Conservation (phyloP, 2,888 invertebrate genomes). For the Drosophila mercatorum region DNA sequence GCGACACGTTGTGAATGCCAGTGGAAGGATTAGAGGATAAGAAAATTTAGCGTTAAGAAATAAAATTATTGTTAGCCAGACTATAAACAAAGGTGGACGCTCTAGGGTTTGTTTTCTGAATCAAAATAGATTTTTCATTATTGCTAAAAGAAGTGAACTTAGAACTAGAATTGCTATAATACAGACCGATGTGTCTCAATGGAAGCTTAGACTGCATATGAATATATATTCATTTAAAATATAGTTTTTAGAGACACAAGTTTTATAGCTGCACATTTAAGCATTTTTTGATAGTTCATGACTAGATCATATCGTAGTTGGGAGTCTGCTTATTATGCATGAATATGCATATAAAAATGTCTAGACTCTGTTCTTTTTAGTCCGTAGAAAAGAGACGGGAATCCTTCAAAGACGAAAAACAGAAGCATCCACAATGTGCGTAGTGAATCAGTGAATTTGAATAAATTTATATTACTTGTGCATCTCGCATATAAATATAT, state of each 20-base stretch:
- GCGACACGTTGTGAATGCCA: not conserved
- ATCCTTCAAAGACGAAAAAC: not conserved
- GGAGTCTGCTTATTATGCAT: not conserved
- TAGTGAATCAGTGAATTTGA: slow-evolving; percentile 11
- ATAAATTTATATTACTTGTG: slow-evolving; percentile 19
- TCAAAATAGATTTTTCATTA: not conserved
- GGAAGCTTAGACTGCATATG: too few relatives aligned
- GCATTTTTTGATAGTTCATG: not conserved
- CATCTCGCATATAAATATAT: not conserved
- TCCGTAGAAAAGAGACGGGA: not conserved
- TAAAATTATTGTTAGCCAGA: not conserved
- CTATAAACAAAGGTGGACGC: not conserved
- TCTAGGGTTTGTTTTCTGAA: not conserved
- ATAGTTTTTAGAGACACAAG: too few relatives aligned
- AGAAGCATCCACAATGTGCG: not conserved
- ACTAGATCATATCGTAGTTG: not conserved
- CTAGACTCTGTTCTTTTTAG: not conserved
- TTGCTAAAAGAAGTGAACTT: not conserved
- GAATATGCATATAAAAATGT: not conserved
- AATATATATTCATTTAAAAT: too few relatives aligned
- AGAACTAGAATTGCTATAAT: too few relatives aligned
- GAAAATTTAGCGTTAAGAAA: too few relatives aligned
- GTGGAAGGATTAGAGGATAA: not conserved
- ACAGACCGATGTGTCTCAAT: too few relatives aligned
- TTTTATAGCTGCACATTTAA: not conserved